Base-by-base conservation (phyloP, 2,888 invertebrate genomes). In the Colletes collaris region DNA sequence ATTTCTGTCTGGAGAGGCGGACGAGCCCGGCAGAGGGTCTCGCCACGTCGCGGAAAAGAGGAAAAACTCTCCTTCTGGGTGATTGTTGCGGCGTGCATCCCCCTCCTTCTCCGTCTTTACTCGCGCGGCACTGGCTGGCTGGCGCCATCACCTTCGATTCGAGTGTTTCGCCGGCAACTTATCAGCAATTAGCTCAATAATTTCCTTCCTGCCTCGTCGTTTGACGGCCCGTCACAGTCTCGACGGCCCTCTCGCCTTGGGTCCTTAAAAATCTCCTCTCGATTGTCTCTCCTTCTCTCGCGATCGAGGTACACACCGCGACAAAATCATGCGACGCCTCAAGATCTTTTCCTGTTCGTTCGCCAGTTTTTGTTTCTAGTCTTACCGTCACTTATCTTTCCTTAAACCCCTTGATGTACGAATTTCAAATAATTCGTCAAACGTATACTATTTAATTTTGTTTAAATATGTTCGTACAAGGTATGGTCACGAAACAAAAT, bases 111-210 rank as follows among this genome's bases (percentile, higher is more conserved):
- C 46, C 44, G 60, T 66, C 72, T 71, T 68, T 76, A 64, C 76
- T 82, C 75, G 44, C 60, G 49, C 58, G 19, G 52, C 52, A 8
- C 73, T 64, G 63, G 52, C 59, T 53, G 53, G 19, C 63, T 64
- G 65, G 49, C 70, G 79, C 69, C 85, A 67, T 85, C 82, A 86
- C 84, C 82, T 83, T 82, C 77, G 81, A 60, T 70, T 86, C 85
- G 84, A 88, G 87, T 89, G 88, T 90, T 89, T 89, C 87, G 87
- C 87, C 87, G 88, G 85, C 86, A 89, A 92, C 91, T 92, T 91
- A 91, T 91, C 89, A 81, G 89, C 91, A 91, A 92, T 92, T 92
- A 92, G 91, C 92, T 89, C 92, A 92, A 92, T 92, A 92, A 92
- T 92, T 92, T 90, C 88, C 86, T 88, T 83, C 83, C 86, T 58